Evolutionary conservation across 2,113 vertebrate species (phyloP).

Genomic region (Zosterops pallidus): DNA sequence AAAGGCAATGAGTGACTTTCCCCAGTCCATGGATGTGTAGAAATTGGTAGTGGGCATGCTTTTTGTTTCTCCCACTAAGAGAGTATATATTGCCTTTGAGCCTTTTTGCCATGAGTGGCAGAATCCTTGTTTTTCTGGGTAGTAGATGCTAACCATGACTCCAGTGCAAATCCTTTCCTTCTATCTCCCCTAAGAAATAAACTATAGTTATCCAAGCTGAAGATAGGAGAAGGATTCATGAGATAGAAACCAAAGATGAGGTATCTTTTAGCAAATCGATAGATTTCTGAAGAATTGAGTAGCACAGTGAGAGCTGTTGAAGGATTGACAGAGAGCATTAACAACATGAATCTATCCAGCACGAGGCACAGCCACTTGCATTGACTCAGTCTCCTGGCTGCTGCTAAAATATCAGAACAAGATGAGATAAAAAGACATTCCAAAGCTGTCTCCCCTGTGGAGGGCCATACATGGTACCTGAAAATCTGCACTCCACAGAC

Average conservation of each 20-base stretch:
- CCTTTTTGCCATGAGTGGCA: not conserved
- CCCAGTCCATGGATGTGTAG: not conserved
- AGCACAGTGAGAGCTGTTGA: not conserved
- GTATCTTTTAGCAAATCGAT: not conserved
- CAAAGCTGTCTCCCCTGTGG: not conserved
- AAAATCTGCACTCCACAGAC: not conserved
- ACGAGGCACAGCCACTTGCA: not conserved
- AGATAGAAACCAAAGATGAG: not conserved
- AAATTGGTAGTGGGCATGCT: not conserved
- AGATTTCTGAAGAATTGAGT: not conserved
- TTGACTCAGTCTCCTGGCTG: not conserved
- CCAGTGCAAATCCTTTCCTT: not conserved
- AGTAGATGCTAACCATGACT: not conserved
- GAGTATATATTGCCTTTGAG: not conserved
- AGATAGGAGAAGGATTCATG: not conserved
- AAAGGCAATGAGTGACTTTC: not conserved
- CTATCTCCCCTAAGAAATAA: not conserved
- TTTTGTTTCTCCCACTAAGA: not conserved
- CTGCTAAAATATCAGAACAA: not conserved
- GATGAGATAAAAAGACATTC: not conserved
- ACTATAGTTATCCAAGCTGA: not conserved
- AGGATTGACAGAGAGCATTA: not conserved
- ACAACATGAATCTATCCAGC: not conserved
- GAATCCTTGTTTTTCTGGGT: not conserved
- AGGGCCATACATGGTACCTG: not conserved